Base-by-base conservation (phyloP, 1,140 invertebrate species). In the Solen grandis region DNA sequence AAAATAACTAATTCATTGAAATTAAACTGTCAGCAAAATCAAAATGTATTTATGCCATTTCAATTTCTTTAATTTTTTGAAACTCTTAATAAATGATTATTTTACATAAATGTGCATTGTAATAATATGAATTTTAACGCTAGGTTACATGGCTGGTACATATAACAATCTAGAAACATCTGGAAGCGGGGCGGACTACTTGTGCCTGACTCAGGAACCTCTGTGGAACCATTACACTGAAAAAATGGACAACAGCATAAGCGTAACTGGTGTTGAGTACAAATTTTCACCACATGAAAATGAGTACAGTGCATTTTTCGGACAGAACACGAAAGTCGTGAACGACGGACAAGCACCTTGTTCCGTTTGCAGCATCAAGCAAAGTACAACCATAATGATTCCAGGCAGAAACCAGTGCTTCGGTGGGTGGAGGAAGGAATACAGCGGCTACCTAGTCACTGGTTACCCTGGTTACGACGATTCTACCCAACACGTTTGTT, bases 381-480 rank as follows among this genome's bases (percentile, higher is more conserved):
- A 75, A 41, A 22, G 50, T 10, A 82, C 74, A 4, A 54, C 16
- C 25, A 22, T 79, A 10, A 79, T 83, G 82, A 75, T 79, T 16
- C 69, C 82, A n/a, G 82, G 75, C 2, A 79, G 75, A 25, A 79
- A 38, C 31, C 60, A 66, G 19, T 83, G 75, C 36, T 73, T 57
- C 41, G n/a, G 29, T n/a, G 76, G 82, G 22, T 83, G 82, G 76
- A 83, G 60, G 1, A 60, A 54, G 52, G 82, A 83, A 29, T 83
- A 83, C 35, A 73, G 38, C 52, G 82, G 82, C 16, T 83, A 83
- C 52, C 36, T 83, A 16, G 77, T 79, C 29, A 63, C 62, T n/a
- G 68, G 68, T 14, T 70, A 68, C 46, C 22, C 19, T 3, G 38
- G 25, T 1, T 60, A 79, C 31, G 22, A 52, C 29, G 60, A 66